Base-by-base conservation (phyloP, 1,140 invertebrate species). In the Cepaea nemoralis region DNA sequence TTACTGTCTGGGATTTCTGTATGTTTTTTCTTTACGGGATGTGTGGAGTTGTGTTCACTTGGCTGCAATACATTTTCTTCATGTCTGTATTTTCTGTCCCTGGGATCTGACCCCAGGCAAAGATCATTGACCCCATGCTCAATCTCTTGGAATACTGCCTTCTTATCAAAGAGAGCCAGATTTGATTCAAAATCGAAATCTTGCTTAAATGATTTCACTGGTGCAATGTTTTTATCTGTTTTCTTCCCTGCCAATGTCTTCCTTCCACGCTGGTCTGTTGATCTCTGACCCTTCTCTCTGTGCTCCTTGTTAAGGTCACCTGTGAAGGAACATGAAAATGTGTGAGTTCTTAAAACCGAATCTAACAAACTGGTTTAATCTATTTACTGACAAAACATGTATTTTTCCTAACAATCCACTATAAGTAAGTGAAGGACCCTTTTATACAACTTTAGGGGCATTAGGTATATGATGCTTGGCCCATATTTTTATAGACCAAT, bases 131-230 rank as follows among this genome's bases (percentile, higher is more conserved):
- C 75, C 24, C 82, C 66, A 83, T 85, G 87, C 75, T 95, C 94
- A 81, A 96, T 94, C 90, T 95, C 94, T 86, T 96, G 94, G 94
- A 94, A 95, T 50, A 91, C 89, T 77, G 92, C 92, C 85, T 93
- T 90, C 92, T 98, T 98, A 91, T 97, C 95, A 92, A 97, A 97
- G 37, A 98, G 91, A 16, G 96, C 96, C n/a, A 97, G 92, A 93
- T 97, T 98, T 82, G 96, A 96, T 89, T 97, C 96, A 93, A 98
- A 97, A 93, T 97, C 97, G 93, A 97, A 98, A 87, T 96, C 94
- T 88, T 96, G 93, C 82, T 91, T 86, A 37, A 92, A 93, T 76
- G 93, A 92, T 84, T 94, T 93, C 39, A 94, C 92, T 12, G 93
- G 92, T 50, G 92, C 93, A 83, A 93, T 94, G 88, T 81, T 77